These are phyloP conservation scores for Thripadectes ignobilis DNA, from an alignment of 2,797 vertebrate genomes.

Conservation along the genomic window DNA sequence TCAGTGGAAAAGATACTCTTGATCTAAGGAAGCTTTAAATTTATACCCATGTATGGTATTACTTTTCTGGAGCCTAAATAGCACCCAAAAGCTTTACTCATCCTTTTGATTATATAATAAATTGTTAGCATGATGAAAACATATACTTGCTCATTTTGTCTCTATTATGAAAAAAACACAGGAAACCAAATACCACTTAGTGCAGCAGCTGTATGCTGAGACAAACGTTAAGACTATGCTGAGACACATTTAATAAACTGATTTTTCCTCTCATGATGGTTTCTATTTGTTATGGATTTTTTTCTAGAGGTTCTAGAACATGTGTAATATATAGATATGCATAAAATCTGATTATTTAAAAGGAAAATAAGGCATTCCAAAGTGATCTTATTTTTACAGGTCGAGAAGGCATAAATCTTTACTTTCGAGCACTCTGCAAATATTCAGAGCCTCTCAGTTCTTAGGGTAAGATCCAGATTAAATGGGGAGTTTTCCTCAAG, in stretches of 20 bases:
- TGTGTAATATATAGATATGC: neutral
- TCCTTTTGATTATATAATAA: conserved; percentile 9
- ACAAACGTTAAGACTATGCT: neutral
- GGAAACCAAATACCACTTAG: conserved; percentile 17
- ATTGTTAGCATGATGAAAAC: conserved; percentile 18
- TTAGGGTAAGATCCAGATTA: neutral
- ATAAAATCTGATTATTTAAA: neutral
- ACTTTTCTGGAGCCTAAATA: neutral
- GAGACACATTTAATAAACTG: neutral
- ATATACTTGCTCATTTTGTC: conserved; percentile 3
- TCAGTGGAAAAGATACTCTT: neutral
- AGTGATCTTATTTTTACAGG: neutral
- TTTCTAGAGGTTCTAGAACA: neutral
- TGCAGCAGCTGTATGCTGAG: neutral
- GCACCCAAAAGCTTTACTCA: conserved; percentile 3
- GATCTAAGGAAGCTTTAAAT: neutral
- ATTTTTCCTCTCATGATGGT: neutral
- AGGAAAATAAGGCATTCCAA: neutral
- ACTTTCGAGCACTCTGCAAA: neutral
- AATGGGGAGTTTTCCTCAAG: neutral
- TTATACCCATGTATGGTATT: neutral
- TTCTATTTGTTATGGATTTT: neutral
- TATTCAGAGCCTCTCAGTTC: neutral
- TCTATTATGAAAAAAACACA: conserved; percentile 4
- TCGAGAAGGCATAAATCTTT: neutral